phyloP scores from a whole-genome alignment of 2,113 vertebrate genomes.

The Chamaea fasciata region DNA sequence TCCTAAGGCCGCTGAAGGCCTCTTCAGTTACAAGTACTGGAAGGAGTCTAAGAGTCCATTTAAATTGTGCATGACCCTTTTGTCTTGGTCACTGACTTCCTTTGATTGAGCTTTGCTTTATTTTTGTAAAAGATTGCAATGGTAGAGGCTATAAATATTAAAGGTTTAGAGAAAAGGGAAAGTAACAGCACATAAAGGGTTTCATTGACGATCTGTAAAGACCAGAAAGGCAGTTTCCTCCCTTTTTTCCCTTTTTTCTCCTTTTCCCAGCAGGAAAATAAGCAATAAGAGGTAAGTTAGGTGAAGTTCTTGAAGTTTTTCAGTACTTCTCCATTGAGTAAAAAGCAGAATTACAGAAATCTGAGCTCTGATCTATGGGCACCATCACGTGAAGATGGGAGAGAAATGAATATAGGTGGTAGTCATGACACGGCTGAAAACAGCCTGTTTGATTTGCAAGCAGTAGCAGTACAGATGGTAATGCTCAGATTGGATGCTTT shows the following conservation, averaged over 20 bases:
- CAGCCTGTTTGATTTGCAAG: not conserved
- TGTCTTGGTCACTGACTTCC: not conserved
- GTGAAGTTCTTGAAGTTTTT: not conserved
- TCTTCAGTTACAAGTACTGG: not conserved
- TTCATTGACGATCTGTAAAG: not conserved
- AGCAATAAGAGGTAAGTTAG: not conserved
- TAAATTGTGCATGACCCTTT: not conserved
- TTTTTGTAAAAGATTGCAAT: not conserved
- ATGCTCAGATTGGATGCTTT: slow-evolving; percentile 24
- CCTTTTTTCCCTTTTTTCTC: not conserved
- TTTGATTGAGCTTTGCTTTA: not conserved
- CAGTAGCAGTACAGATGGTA: not conserved
- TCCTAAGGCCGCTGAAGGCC: not conserved
- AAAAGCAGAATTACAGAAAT: not conserved
- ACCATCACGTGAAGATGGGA: not conserved
- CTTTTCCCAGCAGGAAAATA: not conserved
- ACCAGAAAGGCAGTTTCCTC: not conserved
- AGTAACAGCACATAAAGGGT: not conserved
- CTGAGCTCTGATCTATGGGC: not conserved
- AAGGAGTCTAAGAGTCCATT: not conserved
- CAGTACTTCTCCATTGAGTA: not conserved
- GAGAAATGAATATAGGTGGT: not conserved
- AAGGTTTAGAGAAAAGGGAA: not conserved
- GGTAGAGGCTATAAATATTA: not conserved
- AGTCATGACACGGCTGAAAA: not conserved